A percentile compares a stretch with the other conserved stretches of the same genome.
Conservation (phyloP, 1,140 invertebrate species). For the Nephotettix cincticeps region DNA sequence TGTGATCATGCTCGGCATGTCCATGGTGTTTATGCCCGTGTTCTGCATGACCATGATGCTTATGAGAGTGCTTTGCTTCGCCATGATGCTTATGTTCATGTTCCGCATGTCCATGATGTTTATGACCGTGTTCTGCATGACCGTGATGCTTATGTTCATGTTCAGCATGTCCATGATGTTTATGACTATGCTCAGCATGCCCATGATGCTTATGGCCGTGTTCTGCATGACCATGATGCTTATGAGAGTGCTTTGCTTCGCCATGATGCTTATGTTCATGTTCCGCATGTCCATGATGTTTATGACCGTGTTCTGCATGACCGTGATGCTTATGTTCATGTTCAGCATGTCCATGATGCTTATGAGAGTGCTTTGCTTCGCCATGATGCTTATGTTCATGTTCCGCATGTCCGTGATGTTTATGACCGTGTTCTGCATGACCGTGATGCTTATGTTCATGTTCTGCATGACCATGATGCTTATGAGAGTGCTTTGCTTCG, state of each 20-base stretch:
- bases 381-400: constrained; percentile 17
- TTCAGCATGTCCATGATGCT: constrained; percentile 24
- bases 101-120: constrained; percentile 5
- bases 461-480: constrained; percentile 15
- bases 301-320: constrained; percentile 23
- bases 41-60: constrained; percentile 10
- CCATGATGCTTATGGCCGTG: constrained; percentile 14
- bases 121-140: neutral
- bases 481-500: neutral
- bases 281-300: constrained; percentile 10
- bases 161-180: constrained; percentile 12
- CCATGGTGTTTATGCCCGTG: constrained; percentile 17
- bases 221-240: neutral
- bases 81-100: constrained; percentile 20
- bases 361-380: constrained; percentile 7
- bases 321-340: constrained; percentile 28
- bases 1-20: constrained; percentile 13
- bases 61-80: neutral
- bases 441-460: constrained; percentile 19
- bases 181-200: constrained; percentile 3
- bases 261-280: constrained; percentile 16
- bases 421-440: neutral
- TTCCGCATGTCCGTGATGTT: constrained; percentile 17
- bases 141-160: constrained; percentile 14
- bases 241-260: neutral